A percentile compares a stretch with the other conserved stretches of the same genome.
Evolutionary conservation across 2,113 vertebrate species (phyloP).

Genomic region (Forbesichthys agassizii): DNA sequence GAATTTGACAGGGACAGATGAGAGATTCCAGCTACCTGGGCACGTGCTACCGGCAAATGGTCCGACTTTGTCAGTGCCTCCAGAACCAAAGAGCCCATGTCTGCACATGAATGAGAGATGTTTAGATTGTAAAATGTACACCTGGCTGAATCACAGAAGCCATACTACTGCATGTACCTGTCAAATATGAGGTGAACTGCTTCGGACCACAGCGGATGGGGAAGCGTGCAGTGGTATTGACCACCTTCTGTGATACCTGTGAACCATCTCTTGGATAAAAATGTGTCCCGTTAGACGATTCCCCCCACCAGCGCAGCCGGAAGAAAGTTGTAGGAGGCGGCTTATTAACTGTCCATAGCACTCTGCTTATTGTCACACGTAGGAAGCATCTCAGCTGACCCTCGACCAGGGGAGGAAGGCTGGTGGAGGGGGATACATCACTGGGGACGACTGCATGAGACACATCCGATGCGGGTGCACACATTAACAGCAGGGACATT

Average conservation of each 20-base stretch:
- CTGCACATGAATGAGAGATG: constrained; percentile 67
- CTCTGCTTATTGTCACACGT: constrained; percentile 78
- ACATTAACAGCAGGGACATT: neutral
- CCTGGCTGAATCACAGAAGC: neutral
- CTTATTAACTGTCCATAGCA: constrained; percentile 82
- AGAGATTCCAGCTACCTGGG: constrained; percentile 80
- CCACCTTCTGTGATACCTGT: constrained; percentile 72
- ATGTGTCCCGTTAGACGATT: constrained; percentile 84
- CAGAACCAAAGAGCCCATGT: constrained; percentile 90
- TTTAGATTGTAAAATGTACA: neutral
- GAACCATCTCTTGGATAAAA: constrained; percentile 80
- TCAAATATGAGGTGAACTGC: constrained; percentile 89
- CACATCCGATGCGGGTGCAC: too few relatives aligned
- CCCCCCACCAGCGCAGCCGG: constrained; percentile 93
- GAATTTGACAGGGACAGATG: constrained; percentile 83
- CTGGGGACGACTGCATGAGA: constrained; percentile 75
- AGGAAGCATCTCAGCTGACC: constrained; percentile 90
- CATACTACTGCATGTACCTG: constrained; percentile 75
- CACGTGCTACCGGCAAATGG: constrained; percentile 84
- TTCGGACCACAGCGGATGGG: constrained; percentile 88
- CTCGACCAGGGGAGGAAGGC: constrained; percentile 90
- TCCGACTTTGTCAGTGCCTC: constrained; percentile 86
- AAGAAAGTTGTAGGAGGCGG: constrained; percentile 74
- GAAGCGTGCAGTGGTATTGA: constrained; percentile 83
- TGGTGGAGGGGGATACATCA: constrained; percentile 81